phyloP scores from a whole-genome alignment of 2,888 invertebrate genomes.

The Seira musarum region DNA sequence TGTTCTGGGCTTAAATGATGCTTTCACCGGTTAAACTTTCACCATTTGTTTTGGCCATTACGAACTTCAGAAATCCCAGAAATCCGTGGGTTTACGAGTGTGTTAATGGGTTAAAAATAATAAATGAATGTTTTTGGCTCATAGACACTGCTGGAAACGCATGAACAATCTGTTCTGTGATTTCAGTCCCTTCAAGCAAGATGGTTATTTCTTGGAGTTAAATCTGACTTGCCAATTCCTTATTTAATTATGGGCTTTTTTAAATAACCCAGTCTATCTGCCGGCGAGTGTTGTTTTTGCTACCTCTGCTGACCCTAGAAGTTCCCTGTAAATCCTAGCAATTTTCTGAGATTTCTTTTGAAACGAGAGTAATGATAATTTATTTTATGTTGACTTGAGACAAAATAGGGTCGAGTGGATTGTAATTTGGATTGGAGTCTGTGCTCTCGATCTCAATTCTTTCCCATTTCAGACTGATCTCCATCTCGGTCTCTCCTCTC shows the following conservation, averaged over 20 bases:
- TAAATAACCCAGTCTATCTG: no score
- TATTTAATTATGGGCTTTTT: no score
- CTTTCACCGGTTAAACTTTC: background rate
- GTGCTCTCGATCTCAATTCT: background rate
- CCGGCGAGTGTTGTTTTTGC: no score
- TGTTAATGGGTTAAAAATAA: no score
- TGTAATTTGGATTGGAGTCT: background rate
- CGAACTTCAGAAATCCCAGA: no score
- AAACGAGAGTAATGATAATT: background rate
- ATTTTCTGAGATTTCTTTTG: background rate
- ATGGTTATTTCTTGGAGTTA: no score
- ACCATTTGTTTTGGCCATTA: background rate
- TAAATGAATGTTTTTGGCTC: no score
- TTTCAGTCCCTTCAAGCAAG: no score
- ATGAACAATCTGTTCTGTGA: no score
- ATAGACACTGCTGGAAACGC: no score
- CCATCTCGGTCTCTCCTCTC: constrained; percentile 36
- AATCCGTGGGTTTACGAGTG: no score
- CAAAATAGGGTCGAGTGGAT: constrained; percentile 28
- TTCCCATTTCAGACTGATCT: background rate
- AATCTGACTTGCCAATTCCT: no score
- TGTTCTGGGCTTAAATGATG: background rate
- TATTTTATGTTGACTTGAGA: background rate
- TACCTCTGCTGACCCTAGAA: background rate
- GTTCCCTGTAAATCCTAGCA: background rate